Evolutionary conservation across 2,797 vertebrate genomes (phyloP).

Genomic region (Borostomias antarcticus): DNA sequence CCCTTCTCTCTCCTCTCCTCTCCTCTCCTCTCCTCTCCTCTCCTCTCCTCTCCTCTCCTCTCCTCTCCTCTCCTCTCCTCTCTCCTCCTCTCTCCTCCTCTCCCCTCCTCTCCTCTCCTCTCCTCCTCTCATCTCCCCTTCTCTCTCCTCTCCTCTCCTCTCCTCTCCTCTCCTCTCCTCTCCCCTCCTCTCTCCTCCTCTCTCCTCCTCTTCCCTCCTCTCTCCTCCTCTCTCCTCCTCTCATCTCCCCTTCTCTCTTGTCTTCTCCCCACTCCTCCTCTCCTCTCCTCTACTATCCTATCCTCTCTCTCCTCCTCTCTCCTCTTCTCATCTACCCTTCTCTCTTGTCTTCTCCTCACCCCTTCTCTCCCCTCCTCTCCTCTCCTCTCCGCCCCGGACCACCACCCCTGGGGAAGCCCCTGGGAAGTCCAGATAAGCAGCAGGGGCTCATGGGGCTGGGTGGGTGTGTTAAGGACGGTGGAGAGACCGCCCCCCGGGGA

Average conservation of each 20-base stretch:
- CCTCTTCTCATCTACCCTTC: not conserved
- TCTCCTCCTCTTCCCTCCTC: not conserved
- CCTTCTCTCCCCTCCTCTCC: no score
- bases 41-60: not conserved
- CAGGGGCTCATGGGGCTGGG: not conserved
- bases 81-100: not conserved
- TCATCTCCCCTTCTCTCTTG: no score
- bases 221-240: no score
- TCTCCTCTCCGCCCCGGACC: not conserved
- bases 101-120: not conserved
- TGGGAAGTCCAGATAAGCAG: conserved; percentile 31
- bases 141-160: not conserved
- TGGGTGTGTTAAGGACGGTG: conserved; percentile 22
- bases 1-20: not conserved
- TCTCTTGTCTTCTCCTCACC: no score
- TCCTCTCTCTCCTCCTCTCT: not conserved
- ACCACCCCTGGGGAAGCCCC: not conserved
- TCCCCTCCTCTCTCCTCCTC: not conserved
- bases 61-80: not conserved
- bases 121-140: not conserved
- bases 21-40: not conserved
- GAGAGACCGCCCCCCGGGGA: not conserved
- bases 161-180: not conserved
- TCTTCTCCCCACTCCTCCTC: not conserved
- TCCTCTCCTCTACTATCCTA: not conserved